Evolutionary conservation across 1,140 invertebrate genomes (phyloP), one percentile per base, ranked within the genome.

Genomic region (Drosophila sechellia): DNA sequence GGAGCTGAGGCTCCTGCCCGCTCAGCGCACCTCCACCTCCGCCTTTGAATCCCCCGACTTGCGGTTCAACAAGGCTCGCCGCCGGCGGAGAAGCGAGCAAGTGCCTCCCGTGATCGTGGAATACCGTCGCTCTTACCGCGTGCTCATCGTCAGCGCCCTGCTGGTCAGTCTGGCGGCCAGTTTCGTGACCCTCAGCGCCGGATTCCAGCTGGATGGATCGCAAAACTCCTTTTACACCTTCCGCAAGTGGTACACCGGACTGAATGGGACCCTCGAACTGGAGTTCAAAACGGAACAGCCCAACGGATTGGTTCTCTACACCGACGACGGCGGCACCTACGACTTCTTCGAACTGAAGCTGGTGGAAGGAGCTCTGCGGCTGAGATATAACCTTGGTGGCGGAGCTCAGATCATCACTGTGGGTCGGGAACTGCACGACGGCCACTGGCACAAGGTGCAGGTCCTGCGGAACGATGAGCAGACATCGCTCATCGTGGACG

Each of bases 291-390:
- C 97, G 4, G 95, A 96, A 56, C 96, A 97, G 90, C 96, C 96
- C 0, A 97, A 97, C 93, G 97, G 97, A 6, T 92, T 98, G 60
- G 93, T 99, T 15, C 93, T 99, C 43, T 98, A 98, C 92, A 98
- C 97, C 1, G 98, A 98, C 91, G 98, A 99, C 91, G 97, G 98
- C 5, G 97, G 97, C 11, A 97, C 96, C 15, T 97, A 97, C 83
- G 97, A 99, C 92, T 99, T 99, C 93, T 98, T 99, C 92, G 97
- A 98, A 93, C 92, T 99, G 52, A 99, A 98, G 90, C 93, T 99
- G 13, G 96, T 99, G 5, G 97, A 98, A 89, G 97, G 98, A 20
- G 95, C 95, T 1, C 93, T 99, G n/a, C 93, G 97, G 50, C 92
- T 98, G 71, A 93, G 97, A 69, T 97, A 97, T 92, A 97, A 98